Base-by-base conservation (phyloP, 2,888 invertebrate genomes). In the Drosophila phalerata region DNA sequence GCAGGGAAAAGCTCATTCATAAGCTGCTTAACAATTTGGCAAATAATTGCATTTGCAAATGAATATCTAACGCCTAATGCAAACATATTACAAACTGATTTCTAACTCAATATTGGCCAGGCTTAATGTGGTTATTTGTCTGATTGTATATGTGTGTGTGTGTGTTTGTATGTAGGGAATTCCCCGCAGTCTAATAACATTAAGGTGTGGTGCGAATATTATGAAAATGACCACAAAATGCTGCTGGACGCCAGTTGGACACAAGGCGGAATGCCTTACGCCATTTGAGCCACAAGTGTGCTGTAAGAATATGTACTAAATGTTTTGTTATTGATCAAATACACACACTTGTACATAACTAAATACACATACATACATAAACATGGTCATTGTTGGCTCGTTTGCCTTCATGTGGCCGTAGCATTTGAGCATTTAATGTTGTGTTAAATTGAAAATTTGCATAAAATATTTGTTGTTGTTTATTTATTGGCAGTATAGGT, bases 391-490 rank as follows among this genome's bases (percentile, higher is more conserved):
- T 70, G 66, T 71, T 61, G 40, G 53, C 52, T 37, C 40, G 62
- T 69, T 62, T 66, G 71, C 63, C 40, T 47, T 47, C 34, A 28
- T 74, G 76, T 52, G 70, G 56, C 55, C 45, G 53, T 69, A 69
- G 58, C 67, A 67, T 72, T 69, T 75, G 64, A 65, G 79, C 79
- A 75, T 77, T 81, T 84, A 87, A 85, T 85, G 88, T 79, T 87
- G 79, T 85, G 85, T 83, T 87, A 85, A 87, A 85, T 87, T 87
- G 83, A 85, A 87, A 87, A 85, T 87, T 85, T 85, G 85, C 87
- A 85, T 85, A 85, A 81, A 85, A 78, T 87, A 87, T 87, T 85
- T 87, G 78, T 55, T 62, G 45, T 73, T 85, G 80, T 81, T 77
- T 85, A 85, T 82, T 87, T 87, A 78, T 85, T 78, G 82, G 76